Conservation (phyloP, 2,113 vertebrate genomes). For the Podarcis raffonei region DNA sequence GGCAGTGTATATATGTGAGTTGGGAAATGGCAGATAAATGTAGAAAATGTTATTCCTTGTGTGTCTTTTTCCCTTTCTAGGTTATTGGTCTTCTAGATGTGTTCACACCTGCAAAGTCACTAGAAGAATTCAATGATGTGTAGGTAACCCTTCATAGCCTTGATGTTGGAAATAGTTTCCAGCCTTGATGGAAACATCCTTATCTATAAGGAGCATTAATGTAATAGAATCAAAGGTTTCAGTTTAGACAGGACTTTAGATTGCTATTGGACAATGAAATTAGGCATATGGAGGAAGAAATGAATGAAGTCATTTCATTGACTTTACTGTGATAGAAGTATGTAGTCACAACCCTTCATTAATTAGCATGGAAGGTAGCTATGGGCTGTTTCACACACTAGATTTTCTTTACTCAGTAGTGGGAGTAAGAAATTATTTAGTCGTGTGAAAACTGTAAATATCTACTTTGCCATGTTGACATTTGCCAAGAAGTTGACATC, state of each 20-base stretch:
- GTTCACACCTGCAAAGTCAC: slow-evolving; percentile 89
- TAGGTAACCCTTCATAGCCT: slow-evolving; percentile 78
- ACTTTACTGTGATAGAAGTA: not conserved
- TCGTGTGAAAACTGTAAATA: not conserved
- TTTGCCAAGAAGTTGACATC: not conserved
- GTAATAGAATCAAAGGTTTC: not conserved
- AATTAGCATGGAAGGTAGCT: not conserved
- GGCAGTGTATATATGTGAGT: not conserved
- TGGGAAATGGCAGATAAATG: not conserved
- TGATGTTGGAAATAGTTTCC: slow-evolving; percentile 1
- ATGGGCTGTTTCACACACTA: not conserved
- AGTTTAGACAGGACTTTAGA: not conserved
- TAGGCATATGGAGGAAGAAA: not conserved
- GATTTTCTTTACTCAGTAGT: not conserved
- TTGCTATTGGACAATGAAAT: not conserved
- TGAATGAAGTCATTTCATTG: not conserved
- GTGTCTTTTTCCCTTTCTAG: slow-evolving; percentile 69
- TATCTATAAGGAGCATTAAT: not conserved
- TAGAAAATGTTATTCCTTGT: slow-evolving; percentile 27
- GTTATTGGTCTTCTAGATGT: slow-evolving; percentile 96
- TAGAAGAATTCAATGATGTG: slow-evolving; percentile 97
- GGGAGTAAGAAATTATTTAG: too few species aligned
- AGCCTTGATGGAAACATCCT: not conserved
- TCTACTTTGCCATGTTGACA: not conserved
- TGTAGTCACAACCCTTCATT: not conserved